These are phyloP conservation scores for Cyrtonyx montezumae DNA, from an alignment of 2,113 vertebrate genomes.

Conservation along the genomic window DNA sequence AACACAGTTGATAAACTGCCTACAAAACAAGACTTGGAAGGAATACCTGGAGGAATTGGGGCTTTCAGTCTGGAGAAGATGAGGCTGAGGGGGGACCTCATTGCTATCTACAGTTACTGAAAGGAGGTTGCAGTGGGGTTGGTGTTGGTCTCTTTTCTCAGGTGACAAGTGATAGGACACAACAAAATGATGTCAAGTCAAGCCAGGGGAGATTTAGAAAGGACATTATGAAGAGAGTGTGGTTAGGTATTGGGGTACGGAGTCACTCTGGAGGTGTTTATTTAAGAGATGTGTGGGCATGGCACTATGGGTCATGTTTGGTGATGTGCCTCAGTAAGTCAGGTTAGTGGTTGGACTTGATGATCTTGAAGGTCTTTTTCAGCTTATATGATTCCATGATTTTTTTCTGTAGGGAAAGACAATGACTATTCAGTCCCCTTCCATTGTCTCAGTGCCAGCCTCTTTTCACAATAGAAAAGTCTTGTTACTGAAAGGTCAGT, in stretches of 20 bases:
- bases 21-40: neutral
- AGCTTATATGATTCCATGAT: neutral
- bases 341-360: neutral
- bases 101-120: neutral
- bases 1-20: neutral
- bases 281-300: neutral
- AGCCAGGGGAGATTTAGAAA: neutral
- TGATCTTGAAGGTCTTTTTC: neutral
- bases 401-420: neutral
- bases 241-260: neutral
- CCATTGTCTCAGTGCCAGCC: neutral
- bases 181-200: neutral
- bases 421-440: neutral
- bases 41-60: neutral
- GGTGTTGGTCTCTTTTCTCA: neutral
- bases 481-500: neutral
- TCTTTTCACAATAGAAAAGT: neutral
- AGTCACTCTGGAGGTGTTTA: neutral
- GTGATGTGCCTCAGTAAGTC: neutral
- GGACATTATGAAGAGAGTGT: neutral
- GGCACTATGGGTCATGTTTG: neutral
- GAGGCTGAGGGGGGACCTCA: neutral
- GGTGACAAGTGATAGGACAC: neutral
- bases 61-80: neutral
- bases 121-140: neutral